phyloP scores from a whole-genome alignment of 1,140 invertebrate species.

The Danaus plexippus region DNA sequence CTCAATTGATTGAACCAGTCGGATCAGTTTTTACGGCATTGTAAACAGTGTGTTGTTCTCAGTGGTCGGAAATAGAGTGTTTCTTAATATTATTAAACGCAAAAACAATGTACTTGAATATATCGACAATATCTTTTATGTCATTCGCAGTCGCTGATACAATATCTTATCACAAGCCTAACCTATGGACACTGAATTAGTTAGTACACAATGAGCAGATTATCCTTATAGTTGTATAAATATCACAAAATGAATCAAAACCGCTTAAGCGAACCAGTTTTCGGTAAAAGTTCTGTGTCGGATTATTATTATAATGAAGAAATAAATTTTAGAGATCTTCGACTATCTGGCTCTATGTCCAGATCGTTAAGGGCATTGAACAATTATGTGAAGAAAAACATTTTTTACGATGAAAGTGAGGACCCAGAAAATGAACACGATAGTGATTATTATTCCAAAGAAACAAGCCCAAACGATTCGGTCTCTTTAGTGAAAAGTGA shows the following conservation, averaged over 20 bases:
- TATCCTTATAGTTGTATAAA: conserved; percentile 20
- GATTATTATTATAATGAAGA: conserved; percentile 33
- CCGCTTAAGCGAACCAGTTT: conserved; percentile 25
- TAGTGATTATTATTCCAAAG: conserved; percentile 57
- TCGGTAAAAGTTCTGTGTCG: conserved; percentile 32
- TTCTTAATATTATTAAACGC: too few relatives aligned
- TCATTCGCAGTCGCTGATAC: conserved; percentile 40
- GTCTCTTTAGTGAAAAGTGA: conserved; percentile 41
- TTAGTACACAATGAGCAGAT: too few relatives aligned
- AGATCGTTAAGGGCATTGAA: conserved; percentile 55
- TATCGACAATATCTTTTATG: conserved; percentile 4
- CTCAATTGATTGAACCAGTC: too few relatives aligned
- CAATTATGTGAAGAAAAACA: conserved; percentile 57
- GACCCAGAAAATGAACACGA: conserved; percentile 33
- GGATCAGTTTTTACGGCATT: too few relatives aligned
- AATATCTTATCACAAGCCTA: conserved; percentile 39
- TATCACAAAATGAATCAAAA: conserved; percentile 27
- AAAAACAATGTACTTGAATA: too few relatives aligned
- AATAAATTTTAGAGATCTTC: conserved; percentile 48
- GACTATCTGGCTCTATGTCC: conserved; percentile 43
- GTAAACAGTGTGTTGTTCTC: too few relatives aligned
- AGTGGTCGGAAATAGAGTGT: too few relatives aligned
- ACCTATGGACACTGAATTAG: conserved; percentile 23
- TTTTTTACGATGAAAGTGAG: conserved; percentile 48
- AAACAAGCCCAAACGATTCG: conserved; percentile 53